Base-by-base conservation (phyloP, 1,140 invertebrate species). In the Drosophila nigrodunni region DNA sequence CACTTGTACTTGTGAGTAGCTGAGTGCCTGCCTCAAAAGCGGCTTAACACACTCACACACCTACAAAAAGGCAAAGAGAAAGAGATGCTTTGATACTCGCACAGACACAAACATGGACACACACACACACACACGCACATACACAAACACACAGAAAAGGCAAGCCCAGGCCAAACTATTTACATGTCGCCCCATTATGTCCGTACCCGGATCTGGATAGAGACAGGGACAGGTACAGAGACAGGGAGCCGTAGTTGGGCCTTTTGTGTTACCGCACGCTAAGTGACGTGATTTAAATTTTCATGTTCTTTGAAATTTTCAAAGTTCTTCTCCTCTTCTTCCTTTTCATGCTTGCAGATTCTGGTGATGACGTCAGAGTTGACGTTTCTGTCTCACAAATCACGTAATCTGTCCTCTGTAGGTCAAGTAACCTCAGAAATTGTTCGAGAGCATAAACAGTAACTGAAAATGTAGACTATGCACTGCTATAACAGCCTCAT, bases 221-320 rank as follows among this genome's bases (percentile, higher is more conserved):
- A 25, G 8, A n/a, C 15, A 41, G 2, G 4, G 13, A 11, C 10
- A 57, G 35, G 11, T 4, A 41, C 4, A 21, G 52, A 1, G 25
- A 30, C 11, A 54, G 30, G 13, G 30, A n/a, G 34, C 39, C 47
- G 13, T 58, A 66, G 66, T 44, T 72, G 66, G 58, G 39, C 52
- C 77, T 69, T 87, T 77, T 77, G 69, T 80, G 80, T 52, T 34
- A 47, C 57, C 49, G 30, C 52, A 34, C 44, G 44, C 77, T 80
- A 89, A 88, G 74, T 89, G 80, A 85, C 86, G 85, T 85, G 78
- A 88, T 88, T 88, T 85, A 88, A 88, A 88, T 81, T 88, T 89
- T 58, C 71, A 85, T 89, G 80, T 77, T 71, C 77, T 89, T 88
- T 85, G 80, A 76, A 76, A 89, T 68, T 67, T 74, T 74, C 50